Base-by-base conservation (phyloP, 2,113 vertebrate genomes). In the Sterrhoptilus dennistouni region DNA sequence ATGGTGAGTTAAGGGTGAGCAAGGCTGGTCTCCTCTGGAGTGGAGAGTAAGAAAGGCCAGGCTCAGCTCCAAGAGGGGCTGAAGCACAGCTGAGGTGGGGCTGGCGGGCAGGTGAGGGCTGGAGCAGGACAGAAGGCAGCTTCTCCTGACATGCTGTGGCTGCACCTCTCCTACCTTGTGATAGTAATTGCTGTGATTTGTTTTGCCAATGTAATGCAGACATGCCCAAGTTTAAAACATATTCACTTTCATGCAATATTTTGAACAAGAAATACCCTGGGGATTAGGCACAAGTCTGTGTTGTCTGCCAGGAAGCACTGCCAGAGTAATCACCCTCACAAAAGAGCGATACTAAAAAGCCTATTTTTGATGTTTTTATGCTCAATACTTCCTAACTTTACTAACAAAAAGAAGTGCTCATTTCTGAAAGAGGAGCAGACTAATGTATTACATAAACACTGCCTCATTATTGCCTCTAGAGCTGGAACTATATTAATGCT, bases 261-360 rank as follows among this genome's bases (percentile, higher is more conserved):
- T 96, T 95, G 92, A 93, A 98, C 97, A 92, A 97, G 94, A 98
- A 97, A 97, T 89, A 96, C 63, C 96, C 97, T 40, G 79, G 92
- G 98, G 98, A 98, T 98, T 98, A 98, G 98, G 98, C 98, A 98
- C 98, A 98, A 98, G 96, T 97, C 98, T 97, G 96, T 97, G 96
- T 97, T 95, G 93, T 94, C 94, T 95, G 93, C 90, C 88, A 92
- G 36, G 65, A 97, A 86, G 50, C 87, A 76, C 85, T 70, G 76
- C 85, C 78, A 88, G 74, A 87, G 68, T 91, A 90, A 93, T 84
- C 72, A 54, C 69, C 35, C 50, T 92, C 69, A 75, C 15, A 83
- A 80, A 84, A 71, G 29, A 64, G 35, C 0, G 6, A 83, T 54
- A 76, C 15, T 82, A 70, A 76, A 94, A 92, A 85, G 56, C 59